A percentile compares a stretch with the other conserved stretches of the same genome.
Conservation (phyloP, 2,113 vertebrate genomes). For the Odobenus rosmarus region DNA sequence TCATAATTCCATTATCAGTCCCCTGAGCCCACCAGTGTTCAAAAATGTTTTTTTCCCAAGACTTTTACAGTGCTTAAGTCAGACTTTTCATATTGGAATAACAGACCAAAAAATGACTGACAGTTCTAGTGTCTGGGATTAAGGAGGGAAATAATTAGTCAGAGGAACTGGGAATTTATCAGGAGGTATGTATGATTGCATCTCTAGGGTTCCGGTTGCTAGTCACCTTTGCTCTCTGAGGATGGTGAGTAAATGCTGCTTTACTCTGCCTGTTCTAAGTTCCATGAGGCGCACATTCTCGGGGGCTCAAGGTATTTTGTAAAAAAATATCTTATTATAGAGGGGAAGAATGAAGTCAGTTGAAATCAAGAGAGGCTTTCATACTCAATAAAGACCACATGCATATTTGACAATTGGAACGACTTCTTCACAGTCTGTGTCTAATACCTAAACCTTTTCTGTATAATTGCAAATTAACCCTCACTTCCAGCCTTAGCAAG, state of each 20-base stretch:
- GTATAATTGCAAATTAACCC: neutral
- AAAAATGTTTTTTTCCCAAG: conserved; percentile 65
- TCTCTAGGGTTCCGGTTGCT: conserved; percentile 24
- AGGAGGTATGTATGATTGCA: conserved; percentile 27
- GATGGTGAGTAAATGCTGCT: neutral
- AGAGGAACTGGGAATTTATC: conserved; percentile 44
- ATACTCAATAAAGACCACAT: neutral
- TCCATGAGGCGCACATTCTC: neutral
- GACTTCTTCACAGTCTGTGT: neutral
- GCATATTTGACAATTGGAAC: neutral
- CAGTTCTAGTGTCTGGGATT: conserved; percentile 58
- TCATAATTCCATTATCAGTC: conserved; percentile 66
- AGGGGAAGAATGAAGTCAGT: neutral
- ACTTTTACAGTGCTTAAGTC: conserved; percentile 63
- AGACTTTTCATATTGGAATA: conserved; percentile 62
- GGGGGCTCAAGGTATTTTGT: neutral
- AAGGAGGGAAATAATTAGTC: conserved; percentile 42
- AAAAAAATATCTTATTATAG: neutral
- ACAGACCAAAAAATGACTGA: conserved; percentile 69
- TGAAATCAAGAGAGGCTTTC: neutral
- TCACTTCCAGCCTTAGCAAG: neutral
- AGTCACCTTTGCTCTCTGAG: conserved; percentile 37
- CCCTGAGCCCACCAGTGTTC: conserved; percentile 66
- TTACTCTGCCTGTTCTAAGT: neutral
- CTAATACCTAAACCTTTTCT: neutral